Conservation (phyloP, 2,113 vertebrate species). For the Peromyscus californicus region DNA sequence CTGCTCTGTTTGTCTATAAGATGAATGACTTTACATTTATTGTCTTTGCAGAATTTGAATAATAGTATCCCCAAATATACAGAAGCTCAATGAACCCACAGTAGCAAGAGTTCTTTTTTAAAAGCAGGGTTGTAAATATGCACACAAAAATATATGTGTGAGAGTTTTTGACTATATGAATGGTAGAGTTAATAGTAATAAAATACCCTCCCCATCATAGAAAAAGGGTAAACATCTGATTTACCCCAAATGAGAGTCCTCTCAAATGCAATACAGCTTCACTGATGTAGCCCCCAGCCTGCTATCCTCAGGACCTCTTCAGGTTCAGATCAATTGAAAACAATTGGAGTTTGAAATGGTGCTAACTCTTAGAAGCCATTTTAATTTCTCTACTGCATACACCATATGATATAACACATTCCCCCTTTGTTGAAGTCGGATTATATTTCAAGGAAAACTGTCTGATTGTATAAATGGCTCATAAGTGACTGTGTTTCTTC, state of each 20-base stretch:
- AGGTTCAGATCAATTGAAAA: constrained; percentile 75
- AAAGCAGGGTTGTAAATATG: neutral
- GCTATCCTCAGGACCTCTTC: constrained; percentile 55
- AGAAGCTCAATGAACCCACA: neutral
- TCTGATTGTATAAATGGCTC: constrained; percentile 64
- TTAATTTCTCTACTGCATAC: constrained; percentile 69
- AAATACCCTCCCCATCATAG: neutral
- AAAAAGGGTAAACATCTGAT: constrained; percentile 52
- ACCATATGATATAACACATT: constrained; percentile 33
- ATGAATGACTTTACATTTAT: neutral
- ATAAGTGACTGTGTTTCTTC: constrained; percentile 61
- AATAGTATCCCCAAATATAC: neutral
- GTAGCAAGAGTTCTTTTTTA: neutral
- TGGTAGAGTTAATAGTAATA: constrained; percentile 60
- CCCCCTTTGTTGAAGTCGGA: constrained; percentile 49
- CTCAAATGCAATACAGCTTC: constrained; percentile 70
- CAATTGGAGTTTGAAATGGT: constrained; percentile 69
- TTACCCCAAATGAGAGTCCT: constrained; percentile 60
- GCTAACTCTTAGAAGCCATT: constrained; percentile 64
- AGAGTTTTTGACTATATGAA: neutral
- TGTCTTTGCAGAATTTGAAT: constrained; percentile 7
- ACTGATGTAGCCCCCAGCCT: constrained; percentile 57
- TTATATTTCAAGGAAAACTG: constrained; percentile 78
- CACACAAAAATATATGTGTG: neutral
- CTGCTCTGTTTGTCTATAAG: neutral